phyloP scores from a whole-genome alignment of 2,113 vertebrate species.

The Cephalopterus ornatus region DNA sequence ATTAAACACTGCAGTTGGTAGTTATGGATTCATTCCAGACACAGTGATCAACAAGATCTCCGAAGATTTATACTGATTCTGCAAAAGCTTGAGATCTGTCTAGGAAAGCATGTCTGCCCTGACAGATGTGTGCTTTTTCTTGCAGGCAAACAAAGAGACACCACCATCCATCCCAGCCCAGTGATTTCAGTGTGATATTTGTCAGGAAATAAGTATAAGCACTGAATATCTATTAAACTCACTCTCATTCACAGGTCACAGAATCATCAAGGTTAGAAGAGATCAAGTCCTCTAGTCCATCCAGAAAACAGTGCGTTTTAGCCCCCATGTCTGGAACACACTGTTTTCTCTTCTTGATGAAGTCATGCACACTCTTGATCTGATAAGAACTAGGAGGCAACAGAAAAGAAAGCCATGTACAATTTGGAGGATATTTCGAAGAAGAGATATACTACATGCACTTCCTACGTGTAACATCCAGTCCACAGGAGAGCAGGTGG shows the following conservation, averaged over 20 bases:
- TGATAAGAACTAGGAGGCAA: background rate
- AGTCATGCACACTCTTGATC: background rate
- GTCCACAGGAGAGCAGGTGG: background rate
- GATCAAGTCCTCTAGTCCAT: background rate
- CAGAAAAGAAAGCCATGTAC: background rate
- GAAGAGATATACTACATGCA: background rate
- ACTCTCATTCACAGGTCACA: accelerated
- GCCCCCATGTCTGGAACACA: background rate
- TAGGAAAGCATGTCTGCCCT: background rate
- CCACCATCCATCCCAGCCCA: background rate
- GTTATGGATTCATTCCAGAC: background rate
- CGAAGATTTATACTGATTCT: background rate
- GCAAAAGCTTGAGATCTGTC: background rate
- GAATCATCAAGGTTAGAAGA: background rate
- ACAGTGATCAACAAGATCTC: background rate
- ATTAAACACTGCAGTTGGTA: background rate
- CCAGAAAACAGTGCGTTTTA: background rate
- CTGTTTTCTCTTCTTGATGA: background rate
- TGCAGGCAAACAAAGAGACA: background rate
- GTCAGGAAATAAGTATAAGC: background rate
- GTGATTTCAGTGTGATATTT: background rate
- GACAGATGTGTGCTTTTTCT: background rate
- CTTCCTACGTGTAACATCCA: background rate
- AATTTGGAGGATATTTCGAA: background rate
- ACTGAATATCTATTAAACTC: background rate